Percentiles rank a stretch among this genome's conserved stretches.
Conservation (phyloP, 2,888 invertebrate genomes). For the Drosophila mettleri region DNA sequence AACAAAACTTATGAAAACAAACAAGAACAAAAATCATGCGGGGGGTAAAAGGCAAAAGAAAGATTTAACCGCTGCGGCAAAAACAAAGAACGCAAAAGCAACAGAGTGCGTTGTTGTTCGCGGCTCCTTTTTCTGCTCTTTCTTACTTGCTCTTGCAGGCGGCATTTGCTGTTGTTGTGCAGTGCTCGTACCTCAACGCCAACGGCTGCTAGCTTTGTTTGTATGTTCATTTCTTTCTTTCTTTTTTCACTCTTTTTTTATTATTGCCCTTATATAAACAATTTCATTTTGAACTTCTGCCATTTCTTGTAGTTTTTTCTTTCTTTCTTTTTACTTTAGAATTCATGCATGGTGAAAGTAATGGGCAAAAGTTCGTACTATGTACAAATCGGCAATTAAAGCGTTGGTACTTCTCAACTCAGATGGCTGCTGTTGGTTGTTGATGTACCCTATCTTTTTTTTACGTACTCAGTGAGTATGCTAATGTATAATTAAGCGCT, state of each 20-base stretch:
- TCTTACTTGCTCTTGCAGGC: conserved; percentile 6
- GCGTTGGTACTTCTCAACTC: conserved; percentile 35
- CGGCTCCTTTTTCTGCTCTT: conserved; percentile 20
- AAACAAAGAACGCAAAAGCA: conserved; percentile 59
- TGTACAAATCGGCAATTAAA: conserved; percentile 59
- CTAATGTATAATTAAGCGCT: not conserved
- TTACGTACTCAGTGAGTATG: not conserved
- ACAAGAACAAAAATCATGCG: not conserved
- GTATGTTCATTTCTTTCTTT: conserved; percentile 7
- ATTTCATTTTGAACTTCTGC: conserved; percentile 58
- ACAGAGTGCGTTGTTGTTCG: conserved; percentile 44
- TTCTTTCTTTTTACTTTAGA: conserved; percentile 42
- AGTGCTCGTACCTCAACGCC: conserved; percentile 41
- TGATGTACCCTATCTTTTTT: conserved; percentile 1
- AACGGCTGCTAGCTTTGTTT: conserved; percentile 39
- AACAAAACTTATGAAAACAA: conserved; percentile 32
- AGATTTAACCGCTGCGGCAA: conserved; percentile 50
- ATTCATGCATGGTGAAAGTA: conserved; percentile 72
- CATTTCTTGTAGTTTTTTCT: conserved; percentile 12
- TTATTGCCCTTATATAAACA: conserved; percentile 61
- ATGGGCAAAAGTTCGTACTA: conserved; percentile 60
- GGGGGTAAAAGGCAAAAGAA: conserved; percentile 16
- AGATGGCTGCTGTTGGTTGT: conserved; percentile 8
- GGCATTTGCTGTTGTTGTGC: conserved; percentile 23
- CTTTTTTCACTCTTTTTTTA: conserved; percentile 17